Conservation (phyloP, 2,888 invertebrate genomes). For the Tachystola acroxantha region DNA sequence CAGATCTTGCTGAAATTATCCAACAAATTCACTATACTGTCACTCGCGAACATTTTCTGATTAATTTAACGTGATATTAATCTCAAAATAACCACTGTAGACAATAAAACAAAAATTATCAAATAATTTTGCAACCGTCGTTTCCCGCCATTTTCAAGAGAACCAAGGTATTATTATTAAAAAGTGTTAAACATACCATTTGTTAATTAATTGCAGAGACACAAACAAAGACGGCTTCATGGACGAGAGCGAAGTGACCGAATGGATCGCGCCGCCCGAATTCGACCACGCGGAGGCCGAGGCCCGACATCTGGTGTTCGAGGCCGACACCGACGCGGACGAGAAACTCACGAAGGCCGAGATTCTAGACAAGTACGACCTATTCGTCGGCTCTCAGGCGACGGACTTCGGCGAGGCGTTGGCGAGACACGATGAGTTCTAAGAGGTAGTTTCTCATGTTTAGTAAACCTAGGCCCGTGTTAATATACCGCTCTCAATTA, state of each 20-base stretch:
- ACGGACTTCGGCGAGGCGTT: conserved; percentile 99
- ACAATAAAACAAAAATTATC: too few species aligned
- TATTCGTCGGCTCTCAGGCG: conserved; percentile 99
- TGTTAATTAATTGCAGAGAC: conserved; percentile 75
- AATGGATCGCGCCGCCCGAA: conserved; percentile 97
- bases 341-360: conserved; percentile 93
- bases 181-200: too few species aligned
- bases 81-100: too few species aligned
- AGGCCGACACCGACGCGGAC: conserved; percentile 95
- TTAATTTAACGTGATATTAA: too few species aligned
- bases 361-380: conserved; percentile 95
- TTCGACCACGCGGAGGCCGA: conserved; percentile 99
- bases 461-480: too few species aligned
- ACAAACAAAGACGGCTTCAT: conserved; percentile 94
- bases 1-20: too few species aligned
- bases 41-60: too few species aligned
- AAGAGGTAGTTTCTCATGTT: conserved; percentile 43
- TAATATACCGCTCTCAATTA: too few species aligned
- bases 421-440: conserved; percentile 97
- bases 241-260: conserved; percentile 91
- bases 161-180: too few species aligned
- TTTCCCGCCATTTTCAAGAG: too few species aligned
- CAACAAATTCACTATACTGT: too few species aligned
- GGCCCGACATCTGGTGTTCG: conserved; percentile 95
- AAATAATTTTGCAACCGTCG: too few species aligned